phyloP scores from a whole-genome alignment of 2,113 vertebrate genomes.

The Chaenocephalus aceratus region DNA sequence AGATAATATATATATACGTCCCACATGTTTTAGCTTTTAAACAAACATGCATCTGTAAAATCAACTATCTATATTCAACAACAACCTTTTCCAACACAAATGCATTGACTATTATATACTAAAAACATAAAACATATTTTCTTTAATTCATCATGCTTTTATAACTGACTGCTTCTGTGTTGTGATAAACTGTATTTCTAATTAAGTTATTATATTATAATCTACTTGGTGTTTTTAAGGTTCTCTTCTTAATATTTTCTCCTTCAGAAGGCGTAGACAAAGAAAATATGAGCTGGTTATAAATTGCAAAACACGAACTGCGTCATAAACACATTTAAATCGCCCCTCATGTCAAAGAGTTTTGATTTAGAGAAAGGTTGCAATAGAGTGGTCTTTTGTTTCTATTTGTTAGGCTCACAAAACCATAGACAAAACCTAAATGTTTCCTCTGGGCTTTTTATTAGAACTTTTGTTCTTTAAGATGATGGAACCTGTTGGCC shows the following conservation, averaged over 20 bases:
- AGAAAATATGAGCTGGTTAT: background rate
- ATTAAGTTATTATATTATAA: background rate
- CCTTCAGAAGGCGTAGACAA: background rate
- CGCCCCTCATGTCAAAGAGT: background rate
- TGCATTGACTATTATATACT: background rate
- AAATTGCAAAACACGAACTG: conserved; percentile 7
- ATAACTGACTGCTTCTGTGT: background rate
- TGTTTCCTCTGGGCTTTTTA: conserved; percentile 67
- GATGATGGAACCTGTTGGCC: conserved; percentile 57
- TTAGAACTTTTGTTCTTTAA: conserved; percentile 64
- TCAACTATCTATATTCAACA: background rate
- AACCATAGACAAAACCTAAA: conserved; percentile 67
- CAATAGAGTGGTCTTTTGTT: conserved; percentile 62
- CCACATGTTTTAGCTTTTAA: background rate
- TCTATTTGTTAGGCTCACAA: conserved; percentile 57
- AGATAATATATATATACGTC: conserved; percentile 15
- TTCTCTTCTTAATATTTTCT: background rate
- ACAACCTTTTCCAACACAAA: background rate
- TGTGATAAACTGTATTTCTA: background rate
- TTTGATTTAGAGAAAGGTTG: conserved; percentile 39
- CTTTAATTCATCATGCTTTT: background rate
- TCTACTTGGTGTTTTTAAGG: background rate
- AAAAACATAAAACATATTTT: background rate
- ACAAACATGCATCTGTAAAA: background rate
- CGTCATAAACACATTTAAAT: conserved; percentile 1